A percentile compares a stretch with the other conserved stretches of the same genome.
phyloP scores from a whole-genome alignment of 2,888 invertebrate genomes.

The Alentia gelatinosa region DNA sequence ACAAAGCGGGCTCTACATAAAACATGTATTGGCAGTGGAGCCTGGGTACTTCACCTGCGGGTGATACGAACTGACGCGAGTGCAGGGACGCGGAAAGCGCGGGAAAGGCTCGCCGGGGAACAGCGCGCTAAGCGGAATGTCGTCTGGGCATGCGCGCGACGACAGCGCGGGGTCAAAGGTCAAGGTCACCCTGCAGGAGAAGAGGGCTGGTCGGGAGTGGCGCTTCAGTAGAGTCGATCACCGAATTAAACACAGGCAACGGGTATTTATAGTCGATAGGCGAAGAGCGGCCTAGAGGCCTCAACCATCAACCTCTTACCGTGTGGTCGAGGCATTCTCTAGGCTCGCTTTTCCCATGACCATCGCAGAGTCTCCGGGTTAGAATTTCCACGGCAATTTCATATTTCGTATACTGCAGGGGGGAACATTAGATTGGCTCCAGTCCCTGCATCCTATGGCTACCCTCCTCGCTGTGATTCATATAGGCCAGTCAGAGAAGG shows the following conservation, averaged over 20 bases:
- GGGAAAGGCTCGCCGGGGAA: neutral
- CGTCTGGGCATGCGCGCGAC: neutral
- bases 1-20: conserved; percentile 2
- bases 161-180: neutral
- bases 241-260: neutral
- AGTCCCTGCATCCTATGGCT: too few species aligned
- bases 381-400: too few species aligned
- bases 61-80: neutral
- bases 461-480: too few species aligned
- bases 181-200: neutral
- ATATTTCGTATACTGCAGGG: too few species aligned
- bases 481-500: too few species aligned
- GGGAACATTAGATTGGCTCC: too few species aligned
- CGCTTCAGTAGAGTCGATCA: neutral
- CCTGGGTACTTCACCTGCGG: neutral
- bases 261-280: neutral
- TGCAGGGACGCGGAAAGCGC: conserved; percentile 11
- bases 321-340: neutral
- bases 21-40: neutral
- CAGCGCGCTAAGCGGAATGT: neutral
- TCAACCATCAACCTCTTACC: neutral
- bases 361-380: too few species aligned
- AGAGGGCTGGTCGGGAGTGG: neutral
- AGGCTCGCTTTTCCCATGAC: too few species aligned
- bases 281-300: neutral